Evolutionary conservation across 1,140 invertebrate genomes (phyloP), one percentile per base, ranked within the genome.

Genomic region (Penaeus chinensis): DNA sequence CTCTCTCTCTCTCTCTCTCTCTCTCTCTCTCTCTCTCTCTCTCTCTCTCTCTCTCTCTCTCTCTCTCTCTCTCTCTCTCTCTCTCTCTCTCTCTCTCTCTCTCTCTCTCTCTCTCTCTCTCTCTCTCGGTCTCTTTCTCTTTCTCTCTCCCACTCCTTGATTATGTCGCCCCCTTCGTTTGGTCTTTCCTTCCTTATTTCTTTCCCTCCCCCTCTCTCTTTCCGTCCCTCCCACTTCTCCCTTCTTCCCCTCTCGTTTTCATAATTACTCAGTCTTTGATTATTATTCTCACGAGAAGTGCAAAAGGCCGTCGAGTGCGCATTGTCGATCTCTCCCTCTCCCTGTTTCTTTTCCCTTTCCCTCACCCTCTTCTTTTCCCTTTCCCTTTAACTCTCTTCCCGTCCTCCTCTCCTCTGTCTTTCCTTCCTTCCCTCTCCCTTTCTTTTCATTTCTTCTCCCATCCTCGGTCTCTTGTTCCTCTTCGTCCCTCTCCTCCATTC

Each of bases 121-220:
- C 32, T 42, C 76, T 78, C 76, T 42, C 76, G 37, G 27, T 78
- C 76, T 42, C 32, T 42, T 32, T 78, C 76, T 42, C 76, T 78
- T 54, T 42, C 76, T 37, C 76, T 78, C 74, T 32, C 27, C 54
- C 74, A 20, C 27, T 32, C 27, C 54, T n/a, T 77, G 32, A 42
- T 47, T 77, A 10, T 77, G 32, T 19, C 74, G 37, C 74, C 54
- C 32, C 54, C 74, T 37, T 47, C 54, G 32, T 77, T 47, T 77
- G 32, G 37, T 76, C 71, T 10, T 3, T 24, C n/a, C 2, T 3
- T 76, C 71, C 18, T 4, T 76, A 7, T 76, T 37, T 76, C n/a
- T 24, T 22, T 76, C 71, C 42, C 71, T 76, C n/a, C 42, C 71
- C 10, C 71, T 76, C 71, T 74, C 71, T 76, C 71, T 24, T 37